Evolutionary conservation across 2,888 invertebrate genomes (phyloP), one percentile per base, ranked within the genome.

Genomic region (Melanargia galathea): DNA sequence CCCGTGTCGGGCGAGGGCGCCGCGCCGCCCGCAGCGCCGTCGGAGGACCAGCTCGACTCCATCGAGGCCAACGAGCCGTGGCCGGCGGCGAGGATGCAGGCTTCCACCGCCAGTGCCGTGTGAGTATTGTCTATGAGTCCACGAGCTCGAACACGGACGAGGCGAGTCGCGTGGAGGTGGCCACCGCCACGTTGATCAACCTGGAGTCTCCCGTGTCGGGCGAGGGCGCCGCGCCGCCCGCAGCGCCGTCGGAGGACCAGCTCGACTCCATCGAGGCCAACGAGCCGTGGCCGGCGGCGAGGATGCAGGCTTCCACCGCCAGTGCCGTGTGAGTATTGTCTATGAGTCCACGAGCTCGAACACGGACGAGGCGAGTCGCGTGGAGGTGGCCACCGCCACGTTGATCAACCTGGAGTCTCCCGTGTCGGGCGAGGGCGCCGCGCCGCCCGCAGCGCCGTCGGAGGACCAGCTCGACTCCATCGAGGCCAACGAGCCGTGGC

Each of bases 401-500:
- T 80, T 91, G 2, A 90, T 90, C 62, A 90, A 91, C 71, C 64
- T 90, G 67, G 90, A 90, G 75, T 88, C 89, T 3, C 90, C 90
- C 0, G 83, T 84, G 48, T 78, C 63, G 18, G 40, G 65, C 8
- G 65, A 71, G 1, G 72, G 79, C 11, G 71, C 71, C 1, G 67
- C 30, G 7, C 72, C 75, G 4, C 73, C 75, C 33, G 38, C 67
- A 68, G 8, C 75, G 45, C 78, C 72, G 1, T 71, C 77, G 0
- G 87, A 87, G 52, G 91, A 91, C 65, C 87, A 89, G 69, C 76
- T 85, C 43, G 91, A 92, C 69, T 92, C 91, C 10, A 91, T 92
- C 46, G 92, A 92, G 71, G 79, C 89, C 13, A 82, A 83, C 68
- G 89, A 87, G 30, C 85, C 84, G 63, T 90, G 87, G 88, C 85